Evolutionary conservation across 2,797 vertebrate genomes (phyloP), one percentile per base, ranked within the genome.

Genomic region (Molossus alvarezi): DNA sequence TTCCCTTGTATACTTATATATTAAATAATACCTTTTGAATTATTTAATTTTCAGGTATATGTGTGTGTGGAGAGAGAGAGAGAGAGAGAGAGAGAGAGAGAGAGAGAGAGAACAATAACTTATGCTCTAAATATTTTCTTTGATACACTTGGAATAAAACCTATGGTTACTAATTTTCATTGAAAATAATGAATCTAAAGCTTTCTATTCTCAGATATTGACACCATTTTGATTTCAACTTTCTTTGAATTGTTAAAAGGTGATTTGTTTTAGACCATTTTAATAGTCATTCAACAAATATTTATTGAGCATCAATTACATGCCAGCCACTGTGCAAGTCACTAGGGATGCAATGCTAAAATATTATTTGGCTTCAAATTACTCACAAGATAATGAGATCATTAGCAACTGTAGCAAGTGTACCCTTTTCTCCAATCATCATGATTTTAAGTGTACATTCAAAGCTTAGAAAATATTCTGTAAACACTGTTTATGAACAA

Each of bases 111-210:
- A 58, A 2, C 67, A 62, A 21, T 97, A 87, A 97, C 77, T 98
- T 98, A 94, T 98, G 91, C 72, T 93, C 89, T 79, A 97, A 92
- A 41, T 98, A 96, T 96, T 97, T 97, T 97, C 91, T 77, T 75
- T 98, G 96, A 98, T 97, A 97, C 88, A 98, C 97, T 98, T 98
- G 94, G 92, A 97, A 97, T 96, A 93, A 1, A 97, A 97, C 82
- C 93, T 98, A 97, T 94, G 91, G 86, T 97, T 95, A 98, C 97
- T 98, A 96, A 97, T 98, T 98, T 98, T 97, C 98, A 98, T 97
- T 97, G 97, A 98, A 97, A 98, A 95, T 97, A 98, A 98, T 98
- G 96, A 97, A 97, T 96, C 96, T 98, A 97, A 80, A 97, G 94
- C 92, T 98, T 98, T 98, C 98, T 97, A 91, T 97, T 94, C 71